Evolutionary conservation across 2,113 vertebrate genomes (phyloP).

Genomic region (Cairina moschata): DNA sequence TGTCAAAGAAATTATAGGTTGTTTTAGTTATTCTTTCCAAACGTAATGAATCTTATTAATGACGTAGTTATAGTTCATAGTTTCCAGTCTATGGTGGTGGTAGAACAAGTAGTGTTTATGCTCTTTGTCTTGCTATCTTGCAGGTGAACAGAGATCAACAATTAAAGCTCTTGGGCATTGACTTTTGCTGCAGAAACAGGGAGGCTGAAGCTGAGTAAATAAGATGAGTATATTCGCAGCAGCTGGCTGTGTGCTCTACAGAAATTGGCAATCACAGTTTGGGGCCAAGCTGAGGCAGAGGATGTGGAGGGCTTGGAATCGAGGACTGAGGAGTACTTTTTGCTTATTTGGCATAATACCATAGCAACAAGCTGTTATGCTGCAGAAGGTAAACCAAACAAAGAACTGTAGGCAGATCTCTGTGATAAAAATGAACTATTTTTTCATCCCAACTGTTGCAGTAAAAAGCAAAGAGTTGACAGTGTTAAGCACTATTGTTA

Average conservation of each 20-base stretch:
- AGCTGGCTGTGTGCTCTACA: neutral
- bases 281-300: neutral
- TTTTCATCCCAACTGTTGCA: neutral
- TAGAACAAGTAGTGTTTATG: neutral
- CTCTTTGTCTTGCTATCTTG: neutral
- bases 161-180: neutral
- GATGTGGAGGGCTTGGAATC: neutral
- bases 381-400: neutral
- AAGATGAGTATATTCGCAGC: neutral
- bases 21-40: slow-evolving; percentile 5
- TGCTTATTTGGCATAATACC: neutral
- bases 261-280: fast-evolving
- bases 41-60: slow-evolving; percentile 19
- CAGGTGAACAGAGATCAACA: neutral
- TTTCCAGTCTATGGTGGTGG: neutral
- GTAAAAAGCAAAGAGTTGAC: neutral
- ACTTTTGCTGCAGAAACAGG: neutral
- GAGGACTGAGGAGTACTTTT: neutral
- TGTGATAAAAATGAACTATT: neutral
- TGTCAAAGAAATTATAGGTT: slow-evolving; percentile 18
- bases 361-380: neutral
- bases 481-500: neutral
- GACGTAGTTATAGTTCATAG: neutral
- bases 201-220: neutral
- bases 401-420: neutral